These are phyloP conservation scores for Eclectus roratus DNA, from an alignment of 2,113 vertebrate genomes.

Conservation along the genomic window DNA sequence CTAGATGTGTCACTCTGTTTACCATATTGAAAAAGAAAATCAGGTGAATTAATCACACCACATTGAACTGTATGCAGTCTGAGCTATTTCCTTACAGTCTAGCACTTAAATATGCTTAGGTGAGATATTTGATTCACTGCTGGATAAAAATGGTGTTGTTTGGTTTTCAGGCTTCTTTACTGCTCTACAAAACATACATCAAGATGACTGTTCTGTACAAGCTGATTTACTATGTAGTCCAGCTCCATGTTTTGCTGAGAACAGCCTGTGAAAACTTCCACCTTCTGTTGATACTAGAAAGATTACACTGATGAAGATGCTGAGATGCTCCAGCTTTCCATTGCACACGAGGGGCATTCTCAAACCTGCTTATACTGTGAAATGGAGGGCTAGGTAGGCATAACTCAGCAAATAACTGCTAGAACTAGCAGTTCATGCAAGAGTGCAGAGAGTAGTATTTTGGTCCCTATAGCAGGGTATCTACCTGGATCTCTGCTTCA, in stretches of 20 bases:
- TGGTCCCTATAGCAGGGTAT: not conserved
- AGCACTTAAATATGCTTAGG: not conserved
- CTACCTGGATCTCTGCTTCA: not conserved
- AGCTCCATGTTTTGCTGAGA: not conserved
- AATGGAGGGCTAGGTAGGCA: not conserved
- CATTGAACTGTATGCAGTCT: not conserved
- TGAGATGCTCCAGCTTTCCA: not conserved
- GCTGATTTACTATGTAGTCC: not conserved
- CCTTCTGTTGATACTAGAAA: not conserved
- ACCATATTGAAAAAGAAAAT: not conserved
- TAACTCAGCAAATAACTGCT: not conserved
- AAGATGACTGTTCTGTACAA: not conserved
- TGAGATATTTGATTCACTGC: constrained; percentile 1
- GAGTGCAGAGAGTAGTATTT: not conserved
- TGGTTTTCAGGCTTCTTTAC: not conserved
- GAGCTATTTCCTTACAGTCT: not conserved
- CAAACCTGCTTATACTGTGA: not conserved
- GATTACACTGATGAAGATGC: not conserved
- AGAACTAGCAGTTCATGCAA: not conserved
- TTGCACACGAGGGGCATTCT: not conserved
- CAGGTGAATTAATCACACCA: not conserved
- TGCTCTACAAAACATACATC: not conserved
- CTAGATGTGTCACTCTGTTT: not conserved
- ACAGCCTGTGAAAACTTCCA: not conserved
- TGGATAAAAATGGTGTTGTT: not conserved